Evolutionary conservation across 1,140 invertebrate species (phyloP).

Genomic region (Aphelenchoides fujianensis): DNA sequence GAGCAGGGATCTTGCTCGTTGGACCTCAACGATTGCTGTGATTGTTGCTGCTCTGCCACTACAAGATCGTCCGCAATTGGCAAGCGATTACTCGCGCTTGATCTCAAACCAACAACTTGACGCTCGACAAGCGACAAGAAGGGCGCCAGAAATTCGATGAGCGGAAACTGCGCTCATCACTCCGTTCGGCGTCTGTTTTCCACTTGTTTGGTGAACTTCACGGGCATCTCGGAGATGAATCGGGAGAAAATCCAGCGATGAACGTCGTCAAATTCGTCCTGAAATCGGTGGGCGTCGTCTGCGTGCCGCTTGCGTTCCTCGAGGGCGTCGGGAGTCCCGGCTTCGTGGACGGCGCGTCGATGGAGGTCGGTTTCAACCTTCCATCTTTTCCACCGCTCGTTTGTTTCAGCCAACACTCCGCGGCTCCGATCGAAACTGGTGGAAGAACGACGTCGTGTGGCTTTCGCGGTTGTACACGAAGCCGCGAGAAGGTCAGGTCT

Average conservation of each 20-base stretch:
- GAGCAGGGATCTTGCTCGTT: too few species aligned
- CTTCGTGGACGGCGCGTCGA: constrained; percentile 4
- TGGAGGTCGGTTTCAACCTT: too few species aligned
- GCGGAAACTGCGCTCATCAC: neutral
- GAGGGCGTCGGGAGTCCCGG: neutral
- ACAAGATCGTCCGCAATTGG: too few species aligned
- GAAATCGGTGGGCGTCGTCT: neutral
- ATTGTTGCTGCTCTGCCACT: too few species aligned
- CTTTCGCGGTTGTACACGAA: neutral
- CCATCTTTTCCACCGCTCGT: too few species aligned
- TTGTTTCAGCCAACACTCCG: constrained; percentile 9
- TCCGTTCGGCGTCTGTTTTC: neutral
- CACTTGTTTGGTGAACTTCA: neutral
- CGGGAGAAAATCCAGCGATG: neutral
- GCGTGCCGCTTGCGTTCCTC: neutral
- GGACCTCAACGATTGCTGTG: too few species aligned
- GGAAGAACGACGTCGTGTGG: constrained; percentile 3
- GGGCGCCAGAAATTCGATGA: neutral
- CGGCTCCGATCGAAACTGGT: neutral
- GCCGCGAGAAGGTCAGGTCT: constrained; percentile 9
- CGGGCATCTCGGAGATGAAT: too few species aligned
- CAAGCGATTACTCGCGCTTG: too few species aligned
- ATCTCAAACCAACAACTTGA: too few species aligned
- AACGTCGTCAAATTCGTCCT: neutral
- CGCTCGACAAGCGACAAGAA: too few species aligned